phyloP scores from a whole-genome alignment of 2,888 invertebrate species.

The Zele albiditarsus region DNA sequence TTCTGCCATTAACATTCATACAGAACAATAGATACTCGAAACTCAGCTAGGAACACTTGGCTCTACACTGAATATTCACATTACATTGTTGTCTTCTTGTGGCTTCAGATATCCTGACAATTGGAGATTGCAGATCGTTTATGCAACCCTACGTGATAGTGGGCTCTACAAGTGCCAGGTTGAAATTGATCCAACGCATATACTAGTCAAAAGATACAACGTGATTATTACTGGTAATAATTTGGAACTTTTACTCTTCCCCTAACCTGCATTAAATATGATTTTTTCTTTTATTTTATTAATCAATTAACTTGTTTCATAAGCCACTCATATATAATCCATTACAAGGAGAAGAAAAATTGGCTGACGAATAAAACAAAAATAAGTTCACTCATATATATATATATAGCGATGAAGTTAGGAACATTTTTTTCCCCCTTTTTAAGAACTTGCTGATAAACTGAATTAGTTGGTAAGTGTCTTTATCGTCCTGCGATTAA shows the following conservation, averaged over 20 bases:
- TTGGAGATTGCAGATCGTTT: slow-evolving; percentile 78
- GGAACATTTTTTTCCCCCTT: background rate
- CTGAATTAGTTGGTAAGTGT: slow-evolving; percentile 31
- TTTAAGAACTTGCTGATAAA: slow-evolving; percentile 17
- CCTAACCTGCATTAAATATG: background rate
- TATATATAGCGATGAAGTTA: background rate
- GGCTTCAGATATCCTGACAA: slow-evolving; percentile 75
- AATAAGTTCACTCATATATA: background rate
- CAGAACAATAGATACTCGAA: background rate
- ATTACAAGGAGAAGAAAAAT: background rate
- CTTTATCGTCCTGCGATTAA: slow-evolving; percentile 23
- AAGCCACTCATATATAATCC: background rate
- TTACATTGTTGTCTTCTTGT: slow-evolving; percentile 37
- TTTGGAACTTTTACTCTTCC: too few species aligned
- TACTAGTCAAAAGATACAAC: slow-evolving; percentile 76
- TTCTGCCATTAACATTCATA: background rate
- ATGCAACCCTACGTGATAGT: slow-evolving; percentile 77
- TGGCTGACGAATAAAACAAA: background rate
- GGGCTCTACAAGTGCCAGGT: slow-evolving; percentile 80
- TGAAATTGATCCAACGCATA: slow-evolving; percentile 76
- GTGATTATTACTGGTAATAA: slow-evolving; percentile 75
- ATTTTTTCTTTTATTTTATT: background rate
- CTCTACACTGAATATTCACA: background rate
- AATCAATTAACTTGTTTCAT: background rate
- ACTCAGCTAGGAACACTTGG: background rate